These are phyloP conservation scores for Spialia ferax DNA, from an alignment of 2,888 invertebrate species.

Conservation along the genomic window DNA sequence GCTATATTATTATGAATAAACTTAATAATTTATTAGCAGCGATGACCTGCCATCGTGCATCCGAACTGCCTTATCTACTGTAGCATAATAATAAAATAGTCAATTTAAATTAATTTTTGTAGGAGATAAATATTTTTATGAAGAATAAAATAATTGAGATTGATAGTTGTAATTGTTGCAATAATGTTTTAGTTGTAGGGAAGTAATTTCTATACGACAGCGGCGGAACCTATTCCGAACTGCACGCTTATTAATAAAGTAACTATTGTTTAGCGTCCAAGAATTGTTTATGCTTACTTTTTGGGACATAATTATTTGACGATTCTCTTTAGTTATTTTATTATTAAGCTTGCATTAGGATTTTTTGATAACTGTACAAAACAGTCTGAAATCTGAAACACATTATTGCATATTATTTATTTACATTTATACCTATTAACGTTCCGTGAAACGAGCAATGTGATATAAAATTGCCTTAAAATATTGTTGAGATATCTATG, in stretches of 20 bases:
- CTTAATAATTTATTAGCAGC: constrained; percentile 39
- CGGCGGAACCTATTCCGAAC: constrained; percentile 34
- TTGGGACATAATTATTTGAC: too few species aligned
- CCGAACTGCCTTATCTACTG: constrained; percentile 43
- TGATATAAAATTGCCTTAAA: constrained; percentile 78
- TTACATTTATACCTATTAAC: constrained; percentile 42
- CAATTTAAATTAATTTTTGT: constrained; percentile 66
- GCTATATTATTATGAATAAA: constrained; percentile 37
- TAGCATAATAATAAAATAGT: constrained; percentile 79
- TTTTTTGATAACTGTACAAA: constrained; percentile 21
- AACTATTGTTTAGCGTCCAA: not conserved
- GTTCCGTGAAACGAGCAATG: constrained; percentile 58
- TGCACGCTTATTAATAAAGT: constrained; percentile 33
- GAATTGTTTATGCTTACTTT: not conserved
- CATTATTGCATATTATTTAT: constrained; percentile 37
- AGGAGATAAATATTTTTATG: constrained; percentile 46
- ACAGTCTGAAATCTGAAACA: constrained; percentile 31
- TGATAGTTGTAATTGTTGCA: constrained; percentile 68
- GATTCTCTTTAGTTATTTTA: constrained; percentile 10
- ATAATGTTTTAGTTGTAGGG: constrained; percentile 59
- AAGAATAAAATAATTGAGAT: constrained; percentile 64
- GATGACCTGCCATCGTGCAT: constrained; percentile 24
- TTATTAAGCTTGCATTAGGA: constrained; percentile 31
- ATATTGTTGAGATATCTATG: constrained; percentile 45
- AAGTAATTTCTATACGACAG: constrained; percentile 54